Conservation (phyloP, 2,113 vertebrate genomes). For the Calidris pygmaea region DNA sequence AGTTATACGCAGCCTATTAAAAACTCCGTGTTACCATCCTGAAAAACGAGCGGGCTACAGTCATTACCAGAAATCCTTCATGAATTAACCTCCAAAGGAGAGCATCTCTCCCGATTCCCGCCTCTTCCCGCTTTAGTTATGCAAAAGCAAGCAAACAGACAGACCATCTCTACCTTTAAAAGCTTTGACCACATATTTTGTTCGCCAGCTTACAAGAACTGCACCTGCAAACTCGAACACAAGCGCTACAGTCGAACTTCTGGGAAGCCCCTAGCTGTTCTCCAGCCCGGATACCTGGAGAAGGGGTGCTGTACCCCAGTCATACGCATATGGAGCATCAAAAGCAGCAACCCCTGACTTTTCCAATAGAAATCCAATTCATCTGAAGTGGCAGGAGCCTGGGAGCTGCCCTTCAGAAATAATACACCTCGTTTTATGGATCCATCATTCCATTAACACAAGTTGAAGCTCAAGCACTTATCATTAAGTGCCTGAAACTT, state of each 20-base stretch:
- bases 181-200: neutral
- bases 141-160: neutral
- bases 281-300: neutral
- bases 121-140: neutral
- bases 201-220: neutral
- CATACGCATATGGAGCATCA: neutral
- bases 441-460: no score
- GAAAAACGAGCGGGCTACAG: neutral
- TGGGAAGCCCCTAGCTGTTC: neutral
- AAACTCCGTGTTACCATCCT: neutral
- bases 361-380: neutral
- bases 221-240: neutral
- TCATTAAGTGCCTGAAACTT: neutral
- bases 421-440: fast-evolving
- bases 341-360: neutral
- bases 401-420: neutral
- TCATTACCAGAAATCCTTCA: neutral
- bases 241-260: fast-evolving
- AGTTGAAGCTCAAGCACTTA: neutral
- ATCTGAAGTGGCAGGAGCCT: neutral
- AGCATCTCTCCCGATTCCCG: neutral
- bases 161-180: neutral
- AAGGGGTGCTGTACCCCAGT: neutral
- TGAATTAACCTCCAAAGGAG: fast-evolving
- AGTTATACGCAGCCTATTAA: neutral